These are phyloP conservation scores for Agrochola circellaris DNA, from an alignment of 2,888 invertebrate species.

Conservation along the genomic window DNA sequence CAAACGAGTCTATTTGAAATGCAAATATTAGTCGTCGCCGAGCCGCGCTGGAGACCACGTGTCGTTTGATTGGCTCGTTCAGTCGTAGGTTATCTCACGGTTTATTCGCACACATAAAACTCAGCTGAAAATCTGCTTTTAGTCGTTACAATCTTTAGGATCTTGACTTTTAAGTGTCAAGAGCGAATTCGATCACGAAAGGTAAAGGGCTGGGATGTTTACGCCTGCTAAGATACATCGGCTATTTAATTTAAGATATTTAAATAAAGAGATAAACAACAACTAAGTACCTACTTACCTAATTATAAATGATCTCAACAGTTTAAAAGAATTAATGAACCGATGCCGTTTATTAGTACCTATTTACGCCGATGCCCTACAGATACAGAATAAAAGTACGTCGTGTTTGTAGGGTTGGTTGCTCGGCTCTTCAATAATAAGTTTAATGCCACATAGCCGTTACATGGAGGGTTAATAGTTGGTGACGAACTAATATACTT, in stretches of 20 bases:
- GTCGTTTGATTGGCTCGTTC: slow-evolving; percentile 51
- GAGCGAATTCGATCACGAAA: background rate
- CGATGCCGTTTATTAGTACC: background rate
- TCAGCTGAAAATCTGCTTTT: slow-evolving; percentile 23
- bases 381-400: slow-evolving; percentile 11
- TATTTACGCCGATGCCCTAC: background rate
- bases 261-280: background rate
- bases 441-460: slow-evolving; percentile 29
- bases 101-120: slow-evolving; percentile 40
- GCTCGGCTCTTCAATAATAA: slow-evolving; percentile 29
- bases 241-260: background rate
- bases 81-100: slow-evolving; percentile 25
- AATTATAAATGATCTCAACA: background rate
- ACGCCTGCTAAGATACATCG: background rate
- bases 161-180: slow-evolving; percentile 16
- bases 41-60: slow-evolving; percentile 21
- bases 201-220: background rate
- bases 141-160: slow-evolving; percentile 15
- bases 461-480: slow-evolving; percentile 24
- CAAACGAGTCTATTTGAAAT: slow-evolving; percentile 60
- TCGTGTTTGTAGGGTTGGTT: slow-evolving; percentile 2
- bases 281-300: background rate
- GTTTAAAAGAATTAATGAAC: slow-evolving; percentile 26
- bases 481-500: slow-evolving; percentile 19
- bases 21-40: slow-evolving; percentile 48